phyloP scores from a whole-genome alignment of 2,113 vertebrate genomes.

The Coturnix japonica region DNA sequence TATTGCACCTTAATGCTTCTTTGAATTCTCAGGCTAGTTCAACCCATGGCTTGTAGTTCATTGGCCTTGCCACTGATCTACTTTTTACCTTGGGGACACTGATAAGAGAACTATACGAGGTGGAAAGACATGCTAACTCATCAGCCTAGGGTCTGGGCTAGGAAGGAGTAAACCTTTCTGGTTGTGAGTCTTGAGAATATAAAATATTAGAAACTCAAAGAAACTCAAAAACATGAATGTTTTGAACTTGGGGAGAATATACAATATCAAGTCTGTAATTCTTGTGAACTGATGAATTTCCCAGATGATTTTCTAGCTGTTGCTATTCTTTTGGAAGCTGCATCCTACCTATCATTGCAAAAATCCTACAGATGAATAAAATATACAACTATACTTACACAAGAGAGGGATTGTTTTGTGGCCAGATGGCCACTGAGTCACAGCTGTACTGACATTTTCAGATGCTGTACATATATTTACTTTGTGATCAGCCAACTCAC shows the following conservation, averaged over 20 bases:
- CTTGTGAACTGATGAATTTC: background rate
- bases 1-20: background rate
- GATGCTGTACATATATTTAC: background rate
- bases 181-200: too few relatives aligned
- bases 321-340: background rate
- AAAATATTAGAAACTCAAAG: background rate
- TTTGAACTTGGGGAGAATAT: background rate
- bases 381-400: background rate
- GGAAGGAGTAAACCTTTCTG: too few relatives aligned
- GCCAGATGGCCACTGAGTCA: background rate
- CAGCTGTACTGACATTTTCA: background rate
- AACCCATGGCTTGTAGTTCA: background rate
- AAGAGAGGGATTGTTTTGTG: background rate
- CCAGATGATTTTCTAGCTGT: background rate
- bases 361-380: background rate
- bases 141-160: background rate
- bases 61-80: background rate
- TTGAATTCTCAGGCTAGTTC: background rate
- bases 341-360: background rate
- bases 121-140: background rate
- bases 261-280: background rate
- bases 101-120: background rate
- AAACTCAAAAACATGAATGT: background rate
- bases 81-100: background rate
- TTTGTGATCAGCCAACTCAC: background rate